Conservation (phyloP, 2,113 vertebrate genomes). For the Lota lota region DNA sequence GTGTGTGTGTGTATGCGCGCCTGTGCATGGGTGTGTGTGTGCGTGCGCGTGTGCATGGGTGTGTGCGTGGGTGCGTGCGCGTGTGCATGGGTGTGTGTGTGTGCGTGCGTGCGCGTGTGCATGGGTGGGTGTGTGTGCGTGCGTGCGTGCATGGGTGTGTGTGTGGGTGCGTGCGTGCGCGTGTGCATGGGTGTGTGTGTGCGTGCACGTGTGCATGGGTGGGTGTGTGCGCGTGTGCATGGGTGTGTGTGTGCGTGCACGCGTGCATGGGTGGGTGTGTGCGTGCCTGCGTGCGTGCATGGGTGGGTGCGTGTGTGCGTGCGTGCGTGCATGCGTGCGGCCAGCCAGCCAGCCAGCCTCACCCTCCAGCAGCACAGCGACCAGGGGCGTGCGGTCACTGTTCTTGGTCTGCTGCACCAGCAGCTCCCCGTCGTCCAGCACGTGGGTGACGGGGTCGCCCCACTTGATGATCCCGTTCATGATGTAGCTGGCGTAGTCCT, state of each 20-base stretch:
- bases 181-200: too few relatives aligned
- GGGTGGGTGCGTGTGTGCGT: neutral
- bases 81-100: too few relatives aligned
- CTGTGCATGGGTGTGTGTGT: too few relatives aligned
- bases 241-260: too few relatives aligned
- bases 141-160: too few relatives aligned
- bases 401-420: slow-evolving; percentile 97
- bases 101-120: too few relatives aligned
- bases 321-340: slow-evolving; percentile 2
- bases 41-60: too few relatives aligned
- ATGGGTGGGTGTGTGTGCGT: too few relatives aligned
- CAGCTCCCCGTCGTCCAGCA: slow-evolving; percentile 93
- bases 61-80: too few relatives aligned
- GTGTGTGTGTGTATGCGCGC: too few relatives aligned
- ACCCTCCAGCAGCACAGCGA: slow-evolving; percentile 96
- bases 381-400: slow-evolving; percentile 95
- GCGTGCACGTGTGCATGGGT: neutral
- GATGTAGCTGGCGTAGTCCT: slow-evolving; percentile 95
- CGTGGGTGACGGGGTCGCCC: slow-evolving; percentile 91
- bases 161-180: too few relatives aligned
- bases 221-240: too few relatives aligned
- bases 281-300: neutral
- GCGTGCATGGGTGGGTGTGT: neutral
- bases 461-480: slow-evolving; percentile 99
- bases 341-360: slow-evolving; percentile 12